A percentile compares a stretch with the other conserved stretches of the same genome.
Evolutionary conservation across 1,140 invertebrate species (phyloP).

Genomic region (silkworm (Bombyx mori)): DNA sequence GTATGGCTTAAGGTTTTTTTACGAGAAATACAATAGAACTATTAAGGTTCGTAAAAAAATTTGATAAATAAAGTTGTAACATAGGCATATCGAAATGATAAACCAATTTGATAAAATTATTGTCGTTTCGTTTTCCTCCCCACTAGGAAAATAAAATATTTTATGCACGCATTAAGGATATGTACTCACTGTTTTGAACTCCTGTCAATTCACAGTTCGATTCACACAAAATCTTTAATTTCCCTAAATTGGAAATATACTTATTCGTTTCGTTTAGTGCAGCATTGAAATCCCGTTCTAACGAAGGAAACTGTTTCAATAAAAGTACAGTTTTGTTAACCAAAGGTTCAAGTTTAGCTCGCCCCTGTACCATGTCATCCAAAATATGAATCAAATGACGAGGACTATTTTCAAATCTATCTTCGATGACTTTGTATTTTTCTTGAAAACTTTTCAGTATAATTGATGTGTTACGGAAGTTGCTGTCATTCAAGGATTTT

Average conservation of each 20-base stretch:
- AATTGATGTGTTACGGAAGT: neutral
- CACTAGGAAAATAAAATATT: too few relatives aligned
- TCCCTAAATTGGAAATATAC: constrained; percentile 12
- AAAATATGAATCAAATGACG: constrained; percentile 30
- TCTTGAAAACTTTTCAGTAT: constrained; percentile 16
- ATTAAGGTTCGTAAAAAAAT: too few relatives aligned
- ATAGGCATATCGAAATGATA: too few relatives aligned
- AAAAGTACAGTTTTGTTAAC: constrained; percentile 8
- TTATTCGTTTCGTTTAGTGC: constrained; percentile 8
- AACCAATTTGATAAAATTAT: too few relatives aligned
- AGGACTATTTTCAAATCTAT: constrained; percentile 21
- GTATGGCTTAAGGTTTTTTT: too few relatives aligned
- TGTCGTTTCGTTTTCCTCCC: too few relatives aligned
- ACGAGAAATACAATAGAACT: too few relatives aligned
- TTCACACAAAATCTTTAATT: constrained; percentile 19
- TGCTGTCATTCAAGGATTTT: constrained; percentile 6
- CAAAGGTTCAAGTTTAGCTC: constrained; percentile 13
- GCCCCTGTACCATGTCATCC: constrained; percentile 15
- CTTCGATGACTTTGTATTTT: constrained; percentile 14
- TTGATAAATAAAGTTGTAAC: too few relatives aligned
- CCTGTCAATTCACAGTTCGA: constrained; percentile 10
- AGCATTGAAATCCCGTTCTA: constrained; percentile 9
- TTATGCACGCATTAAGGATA: too few relatives aligned
- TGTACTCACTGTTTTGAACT: too few relatives aligned
- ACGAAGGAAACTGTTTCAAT: constrained; percentile 12